Percentiles rank a stretch among this genome's conserved stretches.
Evolutionary conservation across 2,113 vertebrate species (phyloP).

Genomic region (Rana temporaria): DNA sequence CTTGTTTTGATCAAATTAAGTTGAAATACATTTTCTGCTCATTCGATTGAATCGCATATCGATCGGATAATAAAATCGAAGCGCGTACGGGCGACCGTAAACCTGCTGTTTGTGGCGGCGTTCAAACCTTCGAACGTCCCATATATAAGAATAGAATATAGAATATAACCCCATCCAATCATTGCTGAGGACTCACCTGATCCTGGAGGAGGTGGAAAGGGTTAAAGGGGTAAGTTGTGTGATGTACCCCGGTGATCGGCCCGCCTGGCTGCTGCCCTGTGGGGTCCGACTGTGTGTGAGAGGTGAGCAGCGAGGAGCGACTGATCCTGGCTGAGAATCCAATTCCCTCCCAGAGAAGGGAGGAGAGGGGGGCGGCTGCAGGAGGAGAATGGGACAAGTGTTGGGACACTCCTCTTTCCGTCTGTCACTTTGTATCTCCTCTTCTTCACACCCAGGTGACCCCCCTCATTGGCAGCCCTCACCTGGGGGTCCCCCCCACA

Average conservation of each 20-base stretch:
- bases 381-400: conserved; percentile 4
- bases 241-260: neutral
- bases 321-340: neutral
- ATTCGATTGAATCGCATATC: too few species aligned
- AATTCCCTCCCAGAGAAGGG: conserved; percentile 38
- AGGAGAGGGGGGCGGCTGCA: neutral
- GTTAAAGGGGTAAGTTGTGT: neutral
- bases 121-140: too few species aligned
- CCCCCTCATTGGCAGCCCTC: neutral
- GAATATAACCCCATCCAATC: too few species aligned
- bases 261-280: neutral
- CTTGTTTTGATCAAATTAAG: too few species aligned
- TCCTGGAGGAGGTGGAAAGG: neutral
- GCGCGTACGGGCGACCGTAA: too few species aligned
- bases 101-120: too few species aligned
- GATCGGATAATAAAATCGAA: too few species aligned
- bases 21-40: too few species aligned
- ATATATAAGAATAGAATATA: too few species aligned
- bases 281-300: conserved; percentile 22
- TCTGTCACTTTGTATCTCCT: neutral
- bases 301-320: conserved; percentile 34
- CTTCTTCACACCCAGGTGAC: neutral
- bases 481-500: neutral
- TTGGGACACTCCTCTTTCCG: neutral
- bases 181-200: conserved; percentile 20